Evolutionary conservation across 2,797 vertebrate genomes (phyloP).

Genomic region (Epinephelus coioides): DNA sequence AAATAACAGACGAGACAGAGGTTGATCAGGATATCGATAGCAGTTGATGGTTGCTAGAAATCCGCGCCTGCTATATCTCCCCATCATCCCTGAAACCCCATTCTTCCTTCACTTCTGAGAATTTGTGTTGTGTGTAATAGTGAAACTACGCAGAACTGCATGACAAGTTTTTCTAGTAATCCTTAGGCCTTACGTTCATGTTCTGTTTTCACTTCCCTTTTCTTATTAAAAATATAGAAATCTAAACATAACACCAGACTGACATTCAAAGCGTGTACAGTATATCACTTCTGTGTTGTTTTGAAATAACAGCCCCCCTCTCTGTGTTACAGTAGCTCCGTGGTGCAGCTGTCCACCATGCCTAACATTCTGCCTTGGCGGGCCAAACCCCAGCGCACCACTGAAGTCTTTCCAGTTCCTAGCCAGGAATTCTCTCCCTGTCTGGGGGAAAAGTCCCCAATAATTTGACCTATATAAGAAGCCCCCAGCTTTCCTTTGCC

Average conservation of each 20-base stretch:
- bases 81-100: neutral
- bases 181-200: neutral
- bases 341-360: constrained; percentile 84
- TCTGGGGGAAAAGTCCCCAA: constrained; percentile 79
- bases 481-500: constrained; percentile 27
- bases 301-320: constrained; percentile 33
- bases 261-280: constrained; percentile 1
- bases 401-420: constrained; percentile 83
- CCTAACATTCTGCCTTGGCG: constrained; percentile 81
- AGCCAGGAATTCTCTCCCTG: constrained; percentile 76
- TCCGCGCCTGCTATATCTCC: neutral
- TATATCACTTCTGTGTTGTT: constrained; percentile 42
- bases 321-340: constrained; percentile 68
- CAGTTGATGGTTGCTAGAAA: neutral
- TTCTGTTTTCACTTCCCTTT: constrained; percentile 67
- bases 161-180: constrained; percentile 47
- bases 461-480: constrained; percentile 72
- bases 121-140: neutral
- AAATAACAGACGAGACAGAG: neutral
- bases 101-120: constrained; percentile 44
- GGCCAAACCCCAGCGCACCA: constrained; percentile 80
- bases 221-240: constrained; percentile 28
- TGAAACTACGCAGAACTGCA: constrained; percentile 50
- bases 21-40: neutral
- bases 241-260: constrained; percentile 33